Base-by-base conservation (phyloP, 1,140 invertebrate genomes). In the Drosophila ficusphila region DNA sequence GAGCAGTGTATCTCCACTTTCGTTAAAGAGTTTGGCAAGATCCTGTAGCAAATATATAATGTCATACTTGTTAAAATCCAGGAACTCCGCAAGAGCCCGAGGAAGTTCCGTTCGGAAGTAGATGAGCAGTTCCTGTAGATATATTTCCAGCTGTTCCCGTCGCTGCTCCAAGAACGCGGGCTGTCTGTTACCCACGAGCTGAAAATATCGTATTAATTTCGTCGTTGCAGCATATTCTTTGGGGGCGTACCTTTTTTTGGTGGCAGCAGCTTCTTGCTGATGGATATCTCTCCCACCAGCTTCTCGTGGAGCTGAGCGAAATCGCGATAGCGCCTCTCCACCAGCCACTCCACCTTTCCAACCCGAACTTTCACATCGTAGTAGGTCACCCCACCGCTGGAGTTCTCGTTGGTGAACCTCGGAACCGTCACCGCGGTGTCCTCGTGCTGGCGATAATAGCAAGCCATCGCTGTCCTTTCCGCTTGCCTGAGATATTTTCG, bases 261-360 rank as follows among this genome's bases (percentile, higher is more conserved):
- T 12, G 98, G 98, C 9, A 99, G 90, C 52, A 97, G 93, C 76
- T 97, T 96, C 90, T 96, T 97, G 16, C 94, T 93, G 1, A 97
- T 94, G 12, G 96, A 95, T 90, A 96, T 95, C 71, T 97, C 95
- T 3, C 16, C 92, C 76, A 97, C 94, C 5, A 98, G 93, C 83
- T 95, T 95, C 11, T 97, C 96, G 90, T 99, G 96, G 4, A 99
- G 93, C 36, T 97, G 96, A 49, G 95, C 94, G 92, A 99, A 99
- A 75, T 98, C 97, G 86, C 94, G 97, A 91, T 98, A 99, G 46
- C 97, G 93, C 86, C 97, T 95, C 73, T 94, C 94, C 0, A 98
- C 95, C 36, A 92, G 94, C 97, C 97, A 99, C 41, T 94, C 93
- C 67, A 96, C 93, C 38, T 94, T 91, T 1, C 94, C 95, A 12